phyloP scores from a whole-genome alignment of 1,140 invertebrate species.

The roundworm (Caenorhabditis elegans) region DNA sequence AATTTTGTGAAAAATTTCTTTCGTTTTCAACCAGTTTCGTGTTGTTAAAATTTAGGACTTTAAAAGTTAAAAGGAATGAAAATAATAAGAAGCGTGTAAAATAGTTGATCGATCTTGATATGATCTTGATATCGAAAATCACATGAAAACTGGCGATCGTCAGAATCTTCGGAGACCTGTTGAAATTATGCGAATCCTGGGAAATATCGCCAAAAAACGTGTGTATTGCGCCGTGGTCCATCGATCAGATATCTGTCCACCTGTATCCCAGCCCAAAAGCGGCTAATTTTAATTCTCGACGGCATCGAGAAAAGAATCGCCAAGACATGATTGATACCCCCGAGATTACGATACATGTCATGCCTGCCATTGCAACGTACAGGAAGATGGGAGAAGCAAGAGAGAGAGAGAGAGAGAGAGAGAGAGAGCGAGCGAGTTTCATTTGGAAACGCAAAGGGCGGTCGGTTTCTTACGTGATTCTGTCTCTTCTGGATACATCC shows the following conservation, averaged over 20 bases:
- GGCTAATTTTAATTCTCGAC: neutral
- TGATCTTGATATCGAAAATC: constrained; percentile 30
- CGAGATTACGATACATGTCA: too few relatives aligned
- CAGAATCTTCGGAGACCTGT: too few relatives aligned
- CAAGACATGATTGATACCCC: constrained; percentile 15
- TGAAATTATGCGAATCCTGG: neutral
- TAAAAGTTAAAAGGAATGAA: too few relatives aligned
- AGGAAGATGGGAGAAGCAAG: too few relatives aligned
- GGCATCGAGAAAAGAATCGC: constrained; percentile 7
- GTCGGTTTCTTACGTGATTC: constrained; percentile 19
- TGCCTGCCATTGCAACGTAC: neutral
- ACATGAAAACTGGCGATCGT: too few relatives aligned
- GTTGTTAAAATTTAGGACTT: too few relatives aligned
- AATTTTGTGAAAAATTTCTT: too few relatives aligned
- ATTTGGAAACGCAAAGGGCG: neutral
- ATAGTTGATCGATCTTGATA: neutral
- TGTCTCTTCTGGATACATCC: neutral
- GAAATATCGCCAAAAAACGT: neutral
- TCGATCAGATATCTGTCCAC: constrained; percentile 13
- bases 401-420: neutral
- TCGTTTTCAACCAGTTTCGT: too few relatives aligned
- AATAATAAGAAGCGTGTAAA: neutral
- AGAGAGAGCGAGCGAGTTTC: neutral
- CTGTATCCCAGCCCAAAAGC: too few relatives aligned
- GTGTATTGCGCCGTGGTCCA: neutral